These are phyloP conservation scores for Nothobranchius kuhntae DNA, from an alignment of 2,113 vertebrate genomes.

Conservation along the genomic window DNA sequence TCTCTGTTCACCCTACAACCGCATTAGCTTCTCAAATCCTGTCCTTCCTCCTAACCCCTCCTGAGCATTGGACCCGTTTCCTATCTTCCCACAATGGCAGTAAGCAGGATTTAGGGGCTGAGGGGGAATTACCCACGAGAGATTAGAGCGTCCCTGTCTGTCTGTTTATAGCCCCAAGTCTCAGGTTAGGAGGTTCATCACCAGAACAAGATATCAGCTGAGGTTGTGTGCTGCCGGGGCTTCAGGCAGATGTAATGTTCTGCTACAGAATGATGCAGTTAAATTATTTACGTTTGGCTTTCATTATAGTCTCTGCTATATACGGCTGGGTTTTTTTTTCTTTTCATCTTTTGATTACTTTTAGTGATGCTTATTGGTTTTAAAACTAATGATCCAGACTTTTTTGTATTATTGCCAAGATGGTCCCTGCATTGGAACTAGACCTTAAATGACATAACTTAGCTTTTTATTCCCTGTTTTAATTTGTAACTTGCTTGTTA, in stretches of 20 bases:
- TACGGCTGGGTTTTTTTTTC: too few relatives aligned
- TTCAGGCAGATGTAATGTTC: conserved; percentile 15
- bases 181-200: conserved; percentile 63
- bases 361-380: neutral
- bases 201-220: conserved; percentile 48
- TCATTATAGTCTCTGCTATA: neutral
- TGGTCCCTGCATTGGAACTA: neutral
- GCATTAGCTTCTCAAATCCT: conserved; percentile 59
- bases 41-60: conserved; percentile 34
- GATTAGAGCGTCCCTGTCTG: conserved; percentile 70
- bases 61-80: conserved; percentile 59
- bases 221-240: neutral
- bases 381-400: too few relatives aligned
- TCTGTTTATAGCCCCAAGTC: conserved; percentile 44
- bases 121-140: conserved; percentile 71
- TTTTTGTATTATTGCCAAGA: neutral
- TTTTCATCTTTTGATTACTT: too few relatives aligned
- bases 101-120: conserved; percentile 76
- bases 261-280: neutral
- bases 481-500: neutral
- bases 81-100: conserved; percentile 70
- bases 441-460: neutral
- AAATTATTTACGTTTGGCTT: neutral
- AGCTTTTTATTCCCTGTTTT: neutral
- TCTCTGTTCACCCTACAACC: conserved; percentile 34